Evolutionary conservation across 2,888 invertebrate species (phyloP), one percentile per base, ranked within the genome.

Genomic region (Auanema sp.): DNA sequence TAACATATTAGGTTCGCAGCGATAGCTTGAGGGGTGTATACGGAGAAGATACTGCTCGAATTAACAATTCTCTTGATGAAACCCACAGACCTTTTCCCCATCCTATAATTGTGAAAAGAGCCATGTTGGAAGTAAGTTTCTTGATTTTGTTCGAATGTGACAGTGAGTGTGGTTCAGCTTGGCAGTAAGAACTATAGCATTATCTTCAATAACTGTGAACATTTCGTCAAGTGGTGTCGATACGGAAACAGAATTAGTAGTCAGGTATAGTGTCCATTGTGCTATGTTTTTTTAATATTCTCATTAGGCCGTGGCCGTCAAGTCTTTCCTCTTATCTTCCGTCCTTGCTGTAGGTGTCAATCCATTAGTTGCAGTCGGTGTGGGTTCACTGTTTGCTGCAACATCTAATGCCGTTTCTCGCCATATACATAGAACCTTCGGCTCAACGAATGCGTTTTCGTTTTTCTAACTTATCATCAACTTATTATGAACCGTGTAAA

Each of bases 161-260:
- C 12, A 54, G 54, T 14, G 12, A 23, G 11, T 11, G 12, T 54
- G 10, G 12, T 54, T 16, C 78, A 74, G 71, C 33, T 84, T 4
- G 84, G 85, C n/a, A 68, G 72, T 11, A 72, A 78, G 6, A 81
- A 80, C 42, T 85, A 85, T 72, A 83, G 83, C 67, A 33, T 85
- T 4, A 49, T 85, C 12, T 78, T 69, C 69, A 78, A 79, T 25
- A 85, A 85, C 69, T 85, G 85, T 73, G 84, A 85, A 69, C 84
- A 85, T 63, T 84, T 85, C 68, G 84, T 80, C 52, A 80, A 79
- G 47, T 84, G 79, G 75, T 83, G 83, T 68, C 77, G 85, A 59
- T 85, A 85, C 69, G 84, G 83, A 0, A 60, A 72, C 14, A 69
- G 64, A 10, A 75, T 70, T 60, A 84, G 84, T 68, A 76, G 79